phyloP scores from a whole-genome alignment of 2,888 invertebrate species.

The Smittia aterrima region DNA sequence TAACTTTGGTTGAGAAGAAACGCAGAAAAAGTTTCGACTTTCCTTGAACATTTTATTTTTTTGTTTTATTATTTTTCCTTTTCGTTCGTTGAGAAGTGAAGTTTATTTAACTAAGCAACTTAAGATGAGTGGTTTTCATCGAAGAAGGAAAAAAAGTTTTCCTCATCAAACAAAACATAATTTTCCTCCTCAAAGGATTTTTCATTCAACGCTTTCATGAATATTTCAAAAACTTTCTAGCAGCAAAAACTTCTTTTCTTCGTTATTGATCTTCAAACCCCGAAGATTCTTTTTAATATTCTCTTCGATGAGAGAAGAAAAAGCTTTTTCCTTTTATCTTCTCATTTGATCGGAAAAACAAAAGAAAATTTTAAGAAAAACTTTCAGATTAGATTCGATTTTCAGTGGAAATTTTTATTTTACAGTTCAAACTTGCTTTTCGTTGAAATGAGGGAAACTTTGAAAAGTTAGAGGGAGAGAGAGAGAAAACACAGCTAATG shows the following conservation, averaged over 20 bases:
- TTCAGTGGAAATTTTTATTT: no score
- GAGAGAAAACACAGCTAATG: no score
- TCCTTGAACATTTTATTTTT: neutral
- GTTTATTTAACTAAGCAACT: constrained; percentile 19
- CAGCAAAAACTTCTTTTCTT: neutral
- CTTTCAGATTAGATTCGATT: no score
- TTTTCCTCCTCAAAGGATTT: neutral
- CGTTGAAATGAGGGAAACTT: no score
- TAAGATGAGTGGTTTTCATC: neutral
- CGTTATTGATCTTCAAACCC: neutral
- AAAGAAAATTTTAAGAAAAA: no score
- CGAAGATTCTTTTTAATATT: neutral
- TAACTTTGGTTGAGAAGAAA: neutral
- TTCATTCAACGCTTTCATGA: neutral
- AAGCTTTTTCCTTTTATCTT: neutral
- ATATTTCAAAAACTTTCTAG: neutral
- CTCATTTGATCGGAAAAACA: no score
- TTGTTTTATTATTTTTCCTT: neutral
- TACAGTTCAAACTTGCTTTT: no score
- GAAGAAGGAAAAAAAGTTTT: constrained; percentile 13
- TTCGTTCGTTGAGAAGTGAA: neutral
- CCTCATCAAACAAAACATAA: neutral
- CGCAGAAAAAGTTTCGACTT: neutral
- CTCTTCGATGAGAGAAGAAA: neutral
- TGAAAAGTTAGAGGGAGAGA: no score